phyloP scores from a whole-genome alignment of 2,113 vertebrate species.

The Apeltes quadracus region DNA sequence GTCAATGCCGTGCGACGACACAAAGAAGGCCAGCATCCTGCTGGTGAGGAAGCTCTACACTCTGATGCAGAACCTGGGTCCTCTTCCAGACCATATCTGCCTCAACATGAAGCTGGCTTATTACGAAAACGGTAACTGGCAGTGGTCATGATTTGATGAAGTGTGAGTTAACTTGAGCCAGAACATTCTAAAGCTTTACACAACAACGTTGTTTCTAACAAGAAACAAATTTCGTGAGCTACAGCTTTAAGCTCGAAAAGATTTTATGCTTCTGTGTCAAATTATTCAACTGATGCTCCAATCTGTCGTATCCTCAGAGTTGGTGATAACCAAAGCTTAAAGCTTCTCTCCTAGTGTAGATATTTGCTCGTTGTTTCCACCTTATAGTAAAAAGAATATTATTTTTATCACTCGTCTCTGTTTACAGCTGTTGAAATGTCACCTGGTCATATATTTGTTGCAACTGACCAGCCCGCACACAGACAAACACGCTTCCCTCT shows the following conservation, averaged over 20 bases:
- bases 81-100: constrained; percentile 87
- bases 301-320: neutral
- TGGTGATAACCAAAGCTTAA: too few species aligned
- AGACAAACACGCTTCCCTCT: too few species aligned
- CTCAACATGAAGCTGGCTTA: constrained; percentile 96
- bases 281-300: neutral
- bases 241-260: neutral
- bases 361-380: too few species aligned
- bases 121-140: constrained; percentile 87
- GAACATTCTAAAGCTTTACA: neutral
- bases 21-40: constrained; percentile 90
- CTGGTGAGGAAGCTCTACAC: constrained; percentile 93
- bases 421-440: too few species aligned
- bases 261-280: neutral
- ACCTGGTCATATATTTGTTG: too few species aligned
- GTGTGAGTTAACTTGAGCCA: neutral
- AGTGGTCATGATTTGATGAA: neutral
- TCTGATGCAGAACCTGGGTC: constrained; percentile 93
- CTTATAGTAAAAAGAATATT: too few species aligned
- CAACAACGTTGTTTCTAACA: neutral
- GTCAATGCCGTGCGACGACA: constrained; percentile 78
- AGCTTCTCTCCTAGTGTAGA: too few species aligned
- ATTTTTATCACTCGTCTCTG: too few species aligned
- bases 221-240: neutral
- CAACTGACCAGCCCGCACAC: too few species aligned